Conservation (phyloP, 2,888 invertebrate genomes). For the Yponomeuta plumbellus region DNA sequence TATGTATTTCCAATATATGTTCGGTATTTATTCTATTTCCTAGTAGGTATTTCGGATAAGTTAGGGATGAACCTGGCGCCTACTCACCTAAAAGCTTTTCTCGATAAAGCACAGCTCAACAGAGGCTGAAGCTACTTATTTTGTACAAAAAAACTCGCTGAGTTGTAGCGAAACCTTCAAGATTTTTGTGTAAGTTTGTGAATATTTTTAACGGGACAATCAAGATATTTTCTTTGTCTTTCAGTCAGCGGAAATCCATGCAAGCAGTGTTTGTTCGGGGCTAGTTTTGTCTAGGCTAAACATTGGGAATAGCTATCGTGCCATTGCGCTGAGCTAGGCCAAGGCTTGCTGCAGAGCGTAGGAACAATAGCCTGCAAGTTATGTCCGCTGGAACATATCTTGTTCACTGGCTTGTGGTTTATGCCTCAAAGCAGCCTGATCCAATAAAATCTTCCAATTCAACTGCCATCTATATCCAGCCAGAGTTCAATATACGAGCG, state of each 20-base stretch:
- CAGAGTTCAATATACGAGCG: constrained; percentile 18
- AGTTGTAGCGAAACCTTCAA: too few species aligned
- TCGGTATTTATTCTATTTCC: constrained; percentile 8
- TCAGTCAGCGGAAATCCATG: neutral
- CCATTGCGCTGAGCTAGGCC: neutral
- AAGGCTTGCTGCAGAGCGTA: neutral
- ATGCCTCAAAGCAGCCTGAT: constrained; percentile 23
- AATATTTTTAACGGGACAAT: neutral
- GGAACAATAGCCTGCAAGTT: constrained; percentile 17
- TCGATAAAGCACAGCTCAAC: constrained; percentile 22
- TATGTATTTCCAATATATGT: too few species aligned
- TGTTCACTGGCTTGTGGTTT: constrained; percentile 22
- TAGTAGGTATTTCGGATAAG: neutral
- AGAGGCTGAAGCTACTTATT: neutral
- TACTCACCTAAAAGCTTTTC: constrained; percentile 29
- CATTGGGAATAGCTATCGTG: constrained; percentile 3
- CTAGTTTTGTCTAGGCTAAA: neutral
- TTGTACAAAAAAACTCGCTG: neutral
- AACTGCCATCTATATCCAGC: constrained; percentile 22
- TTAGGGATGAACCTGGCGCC: neutral
- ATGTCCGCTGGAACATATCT: constrained; percentile 16
- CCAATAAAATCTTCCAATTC: constrained; percentile 25
- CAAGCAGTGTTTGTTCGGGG: neutral
- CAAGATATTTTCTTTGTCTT: neutral
- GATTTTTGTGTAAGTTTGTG: neutral